Conservation (phyloP, 2,888 invertebrate species). For the Epinotia demarniana region DNA sequence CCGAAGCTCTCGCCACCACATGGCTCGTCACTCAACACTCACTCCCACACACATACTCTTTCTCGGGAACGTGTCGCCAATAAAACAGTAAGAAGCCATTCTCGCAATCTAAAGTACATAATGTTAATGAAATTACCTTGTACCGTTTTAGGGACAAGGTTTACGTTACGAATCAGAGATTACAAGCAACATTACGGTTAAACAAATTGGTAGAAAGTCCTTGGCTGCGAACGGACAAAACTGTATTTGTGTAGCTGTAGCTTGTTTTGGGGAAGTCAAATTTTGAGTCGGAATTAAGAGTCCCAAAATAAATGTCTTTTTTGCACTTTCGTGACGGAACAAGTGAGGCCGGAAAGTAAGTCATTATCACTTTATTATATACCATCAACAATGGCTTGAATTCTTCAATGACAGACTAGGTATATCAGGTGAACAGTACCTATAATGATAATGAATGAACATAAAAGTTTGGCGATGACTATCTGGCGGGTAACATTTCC, state of each 20-base stretch:
- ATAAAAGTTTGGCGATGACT: not conserved
- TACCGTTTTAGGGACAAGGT: constrained; percentile 39
- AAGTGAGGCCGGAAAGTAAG: constrained; percentile 5
- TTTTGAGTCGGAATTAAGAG: constrained; percentile 13
- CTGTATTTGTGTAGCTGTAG: not conserved
- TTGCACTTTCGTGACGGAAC: constrained; percentile 9
- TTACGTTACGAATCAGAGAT: constrained; percentile 36
- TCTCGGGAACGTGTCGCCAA: not conserved
- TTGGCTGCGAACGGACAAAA: constrained; percentile 22
- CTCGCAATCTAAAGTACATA: constrained; percentile 18
- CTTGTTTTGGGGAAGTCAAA: constrained; percentile 15
- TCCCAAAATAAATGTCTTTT: constrained; percentile 17
- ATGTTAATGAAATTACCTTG: constrained; percentile 33
- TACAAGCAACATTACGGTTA: constrained; percentile 26
- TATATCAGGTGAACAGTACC: not conserved
- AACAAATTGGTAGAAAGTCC: constrained; percentile 37
- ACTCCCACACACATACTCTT: constrained; percentile 7
- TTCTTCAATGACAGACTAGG: not conserved
- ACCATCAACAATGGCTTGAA: not conserved
- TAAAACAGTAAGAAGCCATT: constrained; percentile 16
- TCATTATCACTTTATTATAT: not conserved
- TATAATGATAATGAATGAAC: not conserved
- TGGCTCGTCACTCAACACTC: constrained; percentile 14
- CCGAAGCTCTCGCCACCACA: constrained; percentile 11
- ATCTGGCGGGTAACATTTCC: too few relatives aligned